These are phyloP conservation scores for Phaonia tiefii DNA, from an alignment of 2,888 invertebrate genomes.

Conservation along the genomic window DNA sequence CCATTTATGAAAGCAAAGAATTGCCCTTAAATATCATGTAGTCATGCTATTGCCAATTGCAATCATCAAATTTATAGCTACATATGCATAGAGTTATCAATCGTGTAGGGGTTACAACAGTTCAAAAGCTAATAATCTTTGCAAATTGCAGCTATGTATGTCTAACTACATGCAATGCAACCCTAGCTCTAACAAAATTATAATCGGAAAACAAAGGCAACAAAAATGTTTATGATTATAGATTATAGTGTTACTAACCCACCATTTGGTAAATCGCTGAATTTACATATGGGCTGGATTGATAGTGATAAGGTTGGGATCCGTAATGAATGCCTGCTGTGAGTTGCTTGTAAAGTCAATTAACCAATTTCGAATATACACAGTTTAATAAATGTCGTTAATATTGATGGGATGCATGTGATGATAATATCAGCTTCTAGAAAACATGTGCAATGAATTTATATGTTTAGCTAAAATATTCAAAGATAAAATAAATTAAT, in stretches of 20 bases:
- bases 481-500: no score
- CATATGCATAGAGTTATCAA: not conserved
- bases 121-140: constrained; percentile 15
- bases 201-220: constrained; percentile 1
- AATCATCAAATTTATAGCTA: not conserved
- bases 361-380: constrained; percentile 18
- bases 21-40: not conserved
- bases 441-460: not conserved
- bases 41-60: constrained; percentile 9
- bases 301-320: not conserved
- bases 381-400: constrained; percentile 9
- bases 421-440: constrained; percentile 1
- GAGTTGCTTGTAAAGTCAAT: not conserved
- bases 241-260: constrained; percentile 25
- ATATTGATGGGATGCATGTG: not conserved
- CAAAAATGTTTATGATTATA: not conserved
- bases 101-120: not conserved
- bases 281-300: not conserved
- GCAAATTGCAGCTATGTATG: no score
- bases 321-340: not conserved
- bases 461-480: no score
- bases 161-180: no score
- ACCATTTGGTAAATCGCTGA: not conserved
- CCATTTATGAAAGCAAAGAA: no score
- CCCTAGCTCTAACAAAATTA: no score